Conservation (phyloP, 1,140 invertebrate genomes). For the Dendroctonus valens region DNA sequence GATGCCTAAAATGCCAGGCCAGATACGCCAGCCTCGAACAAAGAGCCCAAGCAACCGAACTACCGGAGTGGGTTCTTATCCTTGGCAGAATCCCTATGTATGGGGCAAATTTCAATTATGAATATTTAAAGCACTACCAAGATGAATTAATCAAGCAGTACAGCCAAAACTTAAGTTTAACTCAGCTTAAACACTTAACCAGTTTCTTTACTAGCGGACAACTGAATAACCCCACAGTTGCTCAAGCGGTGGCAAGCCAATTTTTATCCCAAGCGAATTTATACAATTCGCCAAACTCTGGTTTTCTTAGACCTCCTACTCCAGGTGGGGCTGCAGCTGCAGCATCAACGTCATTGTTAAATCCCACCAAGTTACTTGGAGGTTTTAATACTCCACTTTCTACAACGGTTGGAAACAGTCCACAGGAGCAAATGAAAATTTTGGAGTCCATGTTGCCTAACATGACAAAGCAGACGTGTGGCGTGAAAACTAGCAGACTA, state of each 20-base stretch:
- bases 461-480: not conserved
- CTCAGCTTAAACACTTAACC: conserved; percentile 38
- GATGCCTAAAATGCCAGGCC: conserved; percentile 41
- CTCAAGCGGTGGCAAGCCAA: conserved; percentile 29
- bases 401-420: too few relatives aligned
- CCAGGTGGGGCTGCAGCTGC: not conserved
- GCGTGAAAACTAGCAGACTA: too few relatives aligned
- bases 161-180: conserved; percentile 41
- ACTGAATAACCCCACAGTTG: conserved; percentile 34
- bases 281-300: not conserved
- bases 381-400: conserved; percentile 8
- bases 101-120: conserved; percentile 33
- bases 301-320: not conserved
- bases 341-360: conserved; percentile 1
- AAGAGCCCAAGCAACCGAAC: conserved; percentile 30
- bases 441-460: conserved; percentile 31
- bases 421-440: conserved; percentile 33
- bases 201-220: conserved; percentile 38
- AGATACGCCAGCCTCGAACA: conserved; percentile 35
- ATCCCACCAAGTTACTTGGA: conserved; percentile 3
- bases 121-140: conserved; percentile 47
- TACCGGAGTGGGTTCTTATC: conserved; percentile 25
- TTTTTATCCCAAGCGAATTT: conserved; percentile 30
- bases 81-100: conserved; percentile 38
- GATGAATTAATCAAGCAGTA: conserved; percentile 48